Percentiles rank a stretch among this genome's conserved stretches.
These are phyloP conservation scores for Gobius niger DNA, from an alignment of 2,113 vertebrate species.

Conservation along the genomic window DNA sequence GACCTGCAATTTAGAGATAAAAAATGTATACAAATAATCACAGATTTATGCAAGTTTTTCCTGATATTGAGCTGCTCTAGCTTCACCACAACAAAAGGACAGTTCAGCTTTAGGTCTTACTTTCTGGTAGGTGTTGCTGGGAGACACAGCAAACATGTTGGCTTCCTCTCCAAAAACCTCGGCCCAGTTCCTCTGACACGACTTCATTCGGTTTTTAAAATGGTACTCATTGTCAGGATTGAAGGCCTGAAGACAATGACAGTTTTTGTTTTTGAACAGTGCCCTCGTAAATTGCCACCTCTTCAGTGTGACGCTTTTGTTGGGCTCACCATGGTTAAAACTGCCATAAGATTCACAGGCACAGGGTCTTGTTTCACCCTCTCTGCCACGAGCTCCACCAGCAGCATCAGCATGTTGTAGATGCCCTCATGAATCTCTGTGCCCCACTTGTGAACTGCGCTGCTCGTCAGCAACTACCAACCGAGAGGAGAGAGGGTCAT, in stretches of 20 bases:
- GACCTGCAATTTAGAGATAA: background rate
- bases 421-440: conserved; percentile 99
- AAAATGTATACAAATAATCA: background rate
- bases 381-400: conserved; percentile 95
- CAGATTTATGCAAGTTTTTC: background rate
- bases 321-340: conserved; percentile 89
- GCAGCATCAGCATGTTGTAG: conserved; percentile 98
- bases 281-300: background rate
- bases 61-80: background rate
- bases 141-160: conserved; percentile 92
- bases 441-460: conserved; percentile 98
- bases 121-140: conserved; percentile 91
- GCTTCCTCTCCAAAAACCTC: conserved; percentile 94
- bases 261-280: background rate
- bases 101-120: conserved; percentile 48
- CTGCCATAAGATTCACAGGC: conserved; percentile 87
- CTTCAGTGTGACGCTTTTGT: background rate
- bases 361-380: conserved; percentile 95
- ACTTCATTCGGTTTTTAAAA: conserved; percentile 99
- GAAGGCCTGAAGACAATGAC: conserved; percentile 82
- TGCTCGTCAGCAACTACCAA: conserved; percentile 90
- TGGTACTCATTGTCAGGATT: conserved; percentile 99
- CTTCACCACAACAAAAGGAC: background rate
- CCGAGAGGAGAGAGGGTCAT: background rate
- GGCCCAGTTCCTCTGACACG: conserved; percentile 94